Conservation (phyloP, 2,113 vertebrate genomes). For the Sinocyclocheilus anshuiensis region DNA sequence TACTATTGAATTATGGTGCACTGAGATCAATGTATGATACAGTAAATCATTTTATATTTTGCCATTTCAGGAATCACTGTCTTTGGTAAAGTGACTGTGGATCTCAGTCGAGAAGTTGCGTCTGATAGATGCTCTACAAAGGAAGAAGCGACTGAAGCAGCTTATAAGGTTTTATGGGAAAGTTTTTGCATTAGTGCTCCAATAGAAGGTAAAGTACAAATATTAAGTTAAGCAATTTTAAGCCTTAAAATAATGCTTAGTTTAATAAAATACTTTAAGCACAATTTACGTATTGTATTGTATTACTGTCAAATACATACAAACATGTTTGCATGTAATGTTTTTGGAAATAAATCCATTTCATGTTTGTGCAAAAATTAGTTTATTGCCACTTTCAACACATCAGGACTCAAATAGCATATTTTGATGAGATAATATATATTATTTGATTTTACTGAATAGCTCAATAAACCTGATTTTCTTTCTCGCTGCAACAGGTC, state of each 20-base stretch:
- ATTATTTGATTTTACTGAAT: neutral
- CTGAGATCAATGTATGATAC: neutral
- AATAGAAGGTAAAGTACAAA: conserved; percentile 15
- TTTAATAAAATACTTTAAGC: neutral
- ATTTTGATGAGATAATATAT: neutral
- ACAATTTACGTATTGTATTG: neutral
- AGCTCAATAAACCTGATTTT: neutral
- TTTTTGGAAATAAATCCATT: neutral
- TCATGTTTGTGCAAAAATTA: neutral
- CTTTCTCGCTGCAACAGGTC: conserved; percentile 26
- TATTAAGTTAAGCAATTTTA: neutral
- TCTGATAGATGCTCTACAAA: conserved; percentile 25
- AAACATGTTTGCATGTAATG: neutral
- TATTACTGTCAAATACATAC: neutral
- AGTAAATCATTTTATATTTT: neutral
- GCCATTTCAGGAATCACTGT: neutral
- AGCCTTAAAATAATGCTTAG: neutral
- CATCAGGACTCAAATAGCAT: neutral
- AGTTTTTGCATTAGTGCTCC: conserved; percentile 1
- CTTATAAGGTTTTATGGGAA: conserved; percentile 37
- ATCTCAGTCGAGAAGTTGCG: conserved; percentile 11
- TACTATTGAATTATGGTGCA: neutral
- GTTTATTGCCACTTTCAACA: neutral
- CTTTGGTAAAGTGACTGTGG: neutral
- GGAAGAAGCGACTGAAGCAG: conserved; percentile 44